These are phyloP conservation scores for Emydoidea blandingii DNA, from an alignment of 2,797 vertebrate species.

Conservation along the genomic window DNA sequence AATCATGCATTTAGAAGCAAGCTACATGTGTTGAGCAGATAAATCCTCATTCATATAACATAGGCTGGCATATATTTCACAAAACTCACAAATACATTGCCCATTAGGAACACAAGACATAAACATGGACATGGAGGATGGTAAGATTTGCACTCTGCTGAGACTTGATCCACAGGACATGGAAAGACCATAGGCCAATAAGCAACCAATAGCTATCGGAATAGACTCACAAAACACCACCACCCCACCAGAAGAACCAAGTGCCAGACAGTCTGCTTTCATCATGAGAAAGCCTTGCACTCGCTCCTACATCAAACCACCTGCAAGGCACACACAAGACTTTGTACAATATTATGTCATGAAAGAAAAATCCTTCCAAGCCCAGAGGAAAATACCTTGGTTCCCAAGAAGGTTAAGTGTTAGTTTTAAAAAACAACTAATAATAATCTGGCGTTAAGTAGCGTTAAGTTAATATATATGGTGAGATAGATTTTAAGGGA, in stretches of 20 bases:
- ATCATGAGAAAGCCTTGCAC: slow-evolving; percentile 72
- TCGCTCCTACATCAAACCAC: slow-evolving; percentile 71
- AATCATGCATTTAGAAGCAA: slow-evolving; percentile 49
- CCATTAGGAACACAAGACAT: slow-evolving; percentile 52
- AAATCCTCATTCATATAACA: slow-evolving; percentile 58
- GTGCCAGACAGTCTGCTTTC: slow-evolving; percentile 65
- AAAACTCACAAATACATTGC: slow-evolving; percentile 47
- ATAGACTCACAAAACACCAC: slow-evolving; percentile 67
- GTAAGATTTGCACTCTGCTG: background rate
- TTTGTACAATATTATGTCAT: slow-evolving; percentile 64
- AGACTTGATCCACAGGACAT: slow-evolving; percentile 49
- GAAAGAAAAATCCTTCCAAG: slow-evolving; percentile 59
- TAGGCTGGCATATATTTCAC: slow-evolving; percentile 41
- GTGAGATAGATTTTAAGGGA: background rate
- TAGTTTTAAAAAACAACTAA: slow-evolving; percentile 1
- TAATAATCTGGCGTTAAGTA: slow-evolving; percentile 20
- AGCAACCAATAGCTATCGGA: slow-evolving; percentile 52
- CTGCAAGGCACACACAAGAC: slow-evolving; percentile 71
- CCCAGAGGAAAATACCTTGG: slow-evolving; percentile 49
- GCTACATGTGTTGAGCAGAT: slow-evolving; percentile 47
- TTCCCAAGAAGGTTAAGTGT: slow-evolving; percentile 41
- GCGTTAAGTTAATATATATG: slow-evolving; percentile 25
- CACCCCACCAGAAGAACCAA: slow-evolving; percentile 61
- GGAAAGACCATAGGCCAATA: slow-evolving; percentile 41
- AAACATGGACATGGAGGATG: slow-evolving; percentile 48